phyloP scores from a whole-genome alignment of 2,797 vertebrate genomes.

The Halcyon chelicuti region DNA sequence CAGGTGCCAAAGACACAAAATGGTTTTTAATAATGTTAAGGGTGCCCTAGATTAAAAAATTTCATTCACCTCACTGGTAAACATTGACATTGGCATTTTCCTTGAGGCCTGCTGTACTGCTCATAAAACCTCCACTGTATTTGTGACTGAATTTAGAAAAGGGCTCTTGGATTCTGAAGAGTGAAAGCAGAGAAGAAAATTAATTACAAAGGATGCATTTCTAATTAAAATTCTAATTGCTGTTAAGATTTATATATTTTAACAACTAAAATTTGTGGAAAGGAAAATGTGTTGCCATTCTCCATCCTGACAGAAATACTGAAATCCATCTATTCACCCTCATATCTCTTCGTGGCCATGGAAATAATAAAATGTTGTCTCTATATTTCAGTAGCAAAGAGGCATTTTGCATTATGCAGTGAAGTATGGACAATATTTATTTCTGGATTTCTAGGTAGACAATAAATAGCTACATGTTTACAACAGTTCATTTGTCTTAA shows the following conservation, averaged over 20 bases:
- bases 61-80: not conserved
- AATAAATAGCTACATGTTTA: not conserved
- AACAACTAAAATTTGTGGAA: not conserved
- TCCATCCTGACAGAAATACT: not conserved
- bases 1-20: not conserved
- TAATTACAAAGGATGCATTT: not conserved
- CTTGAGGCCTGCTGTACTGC: not conserved
- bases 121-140: not conserved
- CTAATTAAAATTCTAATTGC: not conserved
- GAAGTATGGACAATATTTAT: not conserved
- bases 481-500: slow-evolving; percentile 12
- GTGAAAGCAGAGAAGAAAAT: not conserved
- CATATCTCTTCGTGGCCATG: not conserved
- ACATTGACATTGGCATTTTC: not conserved
- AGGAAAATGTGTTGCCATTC: not conserved
- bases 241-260: not conserved
- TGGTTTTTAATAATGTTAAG: not conserved
- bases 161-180: not conserved
- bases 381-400: not conserved
- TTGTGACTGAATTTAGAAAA: not conserved
- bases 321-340: not conserved
- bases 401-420: not conserved
- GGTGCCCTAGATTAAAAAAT: not conserved
- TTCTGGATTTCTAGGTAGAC: not conserved
- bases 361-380: not conserved